These are phyloP conservation scores for Leptopterna dolabrata DNA, from an alignment of 2,888 invertebrate genomes.

Conservation along the genomic window DNA sequence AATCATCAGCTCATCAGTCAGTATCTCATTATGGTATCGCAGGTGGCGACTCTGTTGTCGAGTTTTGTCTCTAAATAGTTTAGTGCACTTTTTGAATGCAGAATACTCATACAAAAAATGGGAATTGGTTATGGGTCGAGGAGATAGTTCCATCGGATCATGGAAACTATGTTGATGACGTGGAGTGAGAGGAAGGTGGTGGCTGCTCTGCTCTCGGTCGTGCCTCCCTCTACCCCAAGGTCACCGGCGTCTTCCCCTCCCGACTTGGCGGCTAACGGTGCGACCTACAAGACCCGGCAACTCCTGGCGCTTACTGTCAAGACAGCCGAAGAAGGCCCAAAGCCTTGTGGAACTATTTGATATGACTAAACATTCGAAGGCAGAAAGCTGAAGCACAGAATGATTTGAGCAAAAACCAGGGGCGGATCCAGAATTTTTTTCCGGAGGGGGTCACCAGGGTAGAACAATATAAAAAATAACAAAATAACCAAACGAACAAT, in stretches of 20 bases:
- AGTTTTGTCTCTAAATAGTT: neutral
- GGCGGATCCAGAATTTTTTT: too few relatives aligned
- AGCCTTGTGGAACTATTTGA: too few relatives aligned
- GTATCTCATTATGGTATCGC: too few relatives aligned
- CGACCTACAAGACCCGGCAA: slow-evolving; percentile 44
- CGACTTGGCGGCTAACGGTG: slow-evolving; percentile 47
- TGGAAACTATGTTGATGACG: slow-evolving; percentile 6
- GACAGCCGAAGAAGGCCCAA: neutral
- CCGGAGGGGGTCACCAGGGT: too few relatives aligned
- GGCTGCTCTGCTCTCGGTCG: neutral
- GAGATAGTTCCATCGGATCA: neutral
- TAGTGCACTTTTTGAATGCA: neutral
- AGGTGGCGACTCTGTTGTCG: neutral
- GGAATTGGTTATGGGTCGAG: neutral
- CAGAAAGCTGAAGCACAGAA: too few relatives aligned
- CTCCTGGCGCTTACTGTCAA: neutral
- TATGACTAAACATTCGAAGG: too few relatives aligned
- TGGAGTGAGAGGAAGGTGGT: neutral
- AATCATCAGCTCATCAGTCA: too few relatives aligned
- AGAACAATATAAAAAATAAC: too few relatives aligned
- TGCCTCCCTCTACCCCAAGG: slow-evolving; percentile 39
- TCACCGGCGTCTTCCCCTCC: slow-evolving; percentile 26
- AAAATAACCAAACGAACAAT: too few relatives aligned
- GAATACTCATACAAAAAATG: neutral
- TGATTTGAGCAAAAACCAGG: too few relatives aligned